Base-by-base conservation (phyloP, 2,888 invertebrate species). In the Chymomyza procnemis region DNA sequence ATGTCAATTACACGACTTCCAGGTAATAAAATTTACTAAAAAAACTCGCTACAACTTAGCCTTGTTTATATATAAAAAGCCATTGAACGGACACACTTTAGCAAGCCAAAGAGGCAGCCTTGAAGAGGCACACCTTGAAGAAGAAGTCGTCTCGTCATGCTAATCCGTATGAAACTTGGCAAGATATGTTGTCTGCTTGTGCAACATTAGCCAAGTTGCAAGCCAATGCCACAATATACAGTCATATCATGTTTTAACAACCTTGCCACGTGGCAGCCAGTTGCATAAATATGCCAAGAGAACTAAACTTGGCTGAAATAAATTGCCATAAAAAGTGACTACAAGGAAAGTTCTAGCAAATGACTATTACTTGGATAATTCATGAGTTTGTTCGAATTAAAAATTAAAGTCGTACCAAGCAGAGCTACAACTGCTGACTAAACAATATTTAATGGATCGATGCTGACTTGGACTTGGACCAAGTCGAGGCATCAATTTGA, bases 151-250 rank as follows among this genome's bases (percentile, higher is more conserved):
- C 12, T 41, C 12, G 12, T 41, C 34, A 41, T 41, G 34, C 34
- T 41, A 41, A 41, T 41, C 34, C 34, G 34, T 41, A 12, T 2
- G 34, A 41, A 12, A 41, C 9, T 41, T 41, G 34, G 12, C 2
- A 34, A 34, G 12, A 34, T 34, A 34, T 34, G 34, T 34, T 34
- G 34, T 41, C 34, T 12, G 19, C 65, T 26, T 41, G 4, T 9
- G 54, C 52, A 66, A 55, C 61, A 74, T 80, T 83, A 79, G 85
- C 85, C 82, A 80, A 79, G 79, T 81, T 61, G 79, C 64, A 46
- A 14, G 56, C 56, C 52, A 47, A 14, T 16, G 30, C 57, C 21
- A 41, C 22, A 54, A 41, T 55, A 22, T 12, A 41, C 6, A 41
- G 12, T 12, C 34, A 41, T 41, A 41, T 41, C 34, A 41, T n/a